Evolutionary conservation across 2,888 invertebrate genomes (phyloP).

Genomic region (Tridacna crocea): DNA sequence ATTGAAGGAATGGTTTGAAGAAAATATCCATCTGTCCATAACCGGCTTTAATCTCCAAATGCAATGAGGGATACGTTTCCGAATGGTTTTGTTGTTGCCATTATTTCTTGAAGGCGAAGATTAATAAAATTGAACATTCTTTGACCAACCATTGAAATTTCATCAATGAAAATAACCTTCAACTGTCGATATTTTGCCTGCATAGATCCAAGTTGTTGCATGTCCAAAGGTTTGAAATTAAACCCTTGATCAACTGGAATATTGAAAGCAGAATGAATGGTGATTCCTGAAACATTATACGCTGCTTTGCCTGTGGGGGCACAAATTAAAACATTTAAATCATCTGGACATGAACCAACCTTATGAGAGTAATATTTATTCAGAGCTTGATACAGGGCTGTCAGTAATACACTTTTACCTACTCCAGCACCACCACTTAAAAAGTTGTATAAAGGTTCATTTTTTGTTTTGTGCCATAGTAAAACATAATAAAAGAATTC

Average conservation of each 20-base stretch:
- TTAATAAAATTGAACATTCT: conserved; percentile 57
- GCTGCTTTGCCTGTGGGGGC: conserved; percentile 54
- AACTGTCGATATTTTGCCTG: conserved; percentile 31
- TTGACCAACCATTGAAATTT: conserved; percentile 63
- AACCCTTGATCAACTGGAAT: conserved; percentile 45
- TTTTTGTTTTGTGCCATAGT: conserved; percentile 37
- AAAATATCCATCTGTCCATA: conserved; percentile 29
- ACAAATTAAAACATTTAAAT: conserved; percentile 36
- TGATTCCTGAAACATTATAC: conserved; percentile 40
- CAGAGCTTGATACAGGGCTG: conserved; percentile 46
- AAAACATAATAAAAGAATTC: conserved; percentile 53
- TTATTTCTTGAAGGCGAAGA: conserved; percentile 49
- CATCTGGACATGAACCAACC: conserved; percentile 35
- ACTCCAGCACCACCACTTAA: conserved; percentile 62
- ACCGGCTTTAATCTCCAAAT: conserved; percentile 43
- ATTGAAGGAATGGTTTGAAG: background rate
- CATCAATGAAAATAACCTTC: conserved; percentile 55
- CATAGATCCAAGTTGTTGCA: conserved; percentile 33
- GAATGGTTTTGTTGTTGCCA: conserved; percentile 46
- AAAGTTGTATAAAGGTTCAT: conserved; percentile 51
- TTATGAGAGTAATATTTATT: conserved; percentile 23
- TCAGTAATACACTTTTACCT: conserved; percentile 53
- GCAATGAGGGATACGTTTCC: conserved; percentile 54
- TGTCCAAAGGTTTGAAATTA: conserved; percentile 46
- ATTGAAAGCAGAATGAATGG: conserved; percentile 46